phyloP scores from a whole-genome alignment of 1,140 invertebrate genomes.

The Lanistes nyassanus region DNA sequence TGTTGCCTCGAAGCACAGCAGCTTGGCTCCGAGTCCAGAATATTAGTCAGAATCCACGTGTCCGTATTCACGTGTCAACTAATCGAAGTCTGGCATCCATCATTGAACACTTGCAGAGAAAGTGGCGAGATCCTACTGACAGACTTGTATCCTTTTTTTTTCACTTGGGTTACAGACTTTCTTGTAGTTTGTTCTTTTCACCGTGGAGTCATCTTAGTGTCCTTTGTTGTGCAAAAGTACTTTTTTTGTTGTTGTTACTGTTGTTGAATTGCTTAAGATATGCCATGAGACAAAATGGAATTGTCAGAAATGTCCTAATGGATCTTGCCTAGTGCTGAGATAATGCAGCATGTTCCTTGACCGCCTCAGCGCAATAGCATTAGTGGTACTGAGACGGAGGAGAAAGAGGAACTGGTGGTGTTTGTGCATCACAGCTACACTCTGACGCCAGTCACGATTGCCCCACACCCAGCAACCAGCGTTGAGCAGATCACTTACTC shows the following conservation, averaged over 20 bases:
- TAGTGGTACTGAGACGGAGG: conserved; percentile 5
- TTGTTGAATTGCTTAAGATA: background rate
- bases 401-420: conserved; percentile 46
- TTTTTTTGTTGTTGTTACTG: background rate
- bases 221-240: background rate
- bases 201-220: no score
- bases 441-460: conserved; percentile 45
- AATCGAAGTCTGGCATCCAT: conserved; percentile 80
- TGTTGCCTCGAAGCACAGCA: conserved; percentile 80
- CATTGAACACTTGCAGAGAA: conserved; percentile 80
- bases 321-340: background rate
- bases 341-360: conserved; percentile 29
- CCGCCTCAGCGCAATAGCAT: conserved; percentile 46
- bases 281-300: background rate
- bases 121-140: conserved; percentile 76
- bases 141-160: conserved; percentile 71
- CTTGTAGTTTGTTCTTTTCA: no score
- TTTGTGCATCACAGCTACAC: conserved; percentile 48
- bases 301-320: no score
- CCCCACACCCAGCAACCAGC: conserved; percentile 45
- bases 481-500: conserved; percentile 46
- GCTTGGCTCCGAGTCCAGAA: conserved; percentile 87
- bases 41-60: conserved; percentile 90
- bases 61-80: conserved; percentile 78
- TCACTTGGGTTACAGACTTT: no score